Percentiles rank a stretch among this genome's conserved stretches.
These are phyloP conservation scores for Brachyrhaphis roseni DNA, from an alignment of 2,797 vertebrate species.

Conservation along the genomic window DNA sequence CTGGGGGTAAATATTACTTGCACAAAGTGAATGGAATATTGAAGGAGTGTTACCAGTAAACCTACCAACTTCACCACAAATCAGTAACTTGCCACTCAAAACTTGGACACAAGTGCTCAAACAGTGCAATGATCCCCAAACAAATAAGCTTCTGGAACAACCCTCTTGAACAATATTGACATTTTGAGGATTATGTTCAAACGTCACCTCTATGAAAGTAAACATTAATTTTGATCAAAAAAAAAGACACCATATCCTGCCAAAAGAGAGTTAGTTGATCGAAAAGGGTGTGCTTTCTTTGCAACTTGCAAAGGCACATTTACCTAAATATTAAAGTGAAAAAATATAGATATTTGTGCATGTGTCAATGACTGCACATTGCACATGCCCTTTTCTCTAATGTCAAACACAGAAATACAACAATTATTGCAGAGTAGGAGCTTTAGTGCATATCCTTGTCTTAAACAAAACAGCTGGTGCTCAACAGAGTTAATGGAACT, in stretches of 20 bases:
- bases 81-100: background rate
- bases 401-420: slow-evolving; percentile 46
- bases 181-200: background rate
- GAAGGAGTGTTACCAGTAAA: background rate
- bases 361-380: background rate
- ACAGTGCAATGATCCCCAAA: background rate
- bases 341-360: background rate
- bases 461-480: background rate
- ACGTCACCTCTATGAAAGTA: background rate
- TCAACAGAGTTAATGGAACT: slow-evolving; percentile 13
- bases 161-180: background rate
- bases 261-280: background rate
- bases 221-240: background rate
- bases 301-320: background rate
- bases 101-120: background rate
- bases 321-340: background rate
- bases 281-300: background rate
- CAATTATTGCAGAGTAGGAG: background rate
- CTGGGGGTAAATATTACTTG: background rate
- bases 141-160: background rate
- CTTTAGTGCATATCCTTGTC: background rate
- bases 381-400: slow-evolving; percentile 47
- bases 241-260: background rate
- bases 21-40: background rate
- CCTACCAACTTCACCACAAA: background rate